Conservation (phyloP, 2,797 vertebrate genomes). For the Mormyrus proboscirostris region DNA sequence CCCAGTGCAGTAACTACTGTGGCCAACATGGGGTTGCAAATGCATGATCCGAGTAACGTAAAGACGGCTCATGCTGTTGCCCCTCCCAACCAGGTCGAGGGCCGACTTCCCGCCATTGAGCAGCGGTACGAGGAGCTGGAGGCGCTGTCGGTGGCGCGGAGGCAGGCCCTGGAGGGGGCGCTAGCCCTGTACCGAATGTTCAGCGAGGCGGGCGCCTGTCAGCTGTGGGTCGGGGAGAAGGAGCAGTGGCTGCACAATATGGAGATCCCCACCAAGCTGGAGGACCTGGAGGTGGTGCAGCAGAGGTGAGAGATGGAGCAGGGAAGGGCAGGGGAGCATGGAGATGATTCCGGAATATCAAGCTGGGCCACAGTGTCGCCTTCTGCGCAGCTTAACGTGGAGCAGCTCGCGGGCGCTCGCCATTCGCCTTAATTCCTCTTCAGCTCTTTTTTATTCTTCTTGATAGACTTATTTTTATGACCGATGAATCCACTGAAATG, state of each 20-base stretch:
- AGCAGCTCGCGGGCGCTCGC: neutral
- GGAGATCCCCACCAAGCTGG: constrained; percentile 80
- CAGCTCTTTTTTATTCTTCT: neutral
- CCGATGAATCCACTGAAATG: neutral
- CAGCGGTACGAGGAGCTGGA: constrained; percentile 72
- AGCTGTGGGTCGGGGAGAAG: constrained; percentile 87
- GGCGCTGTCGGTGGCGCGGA: constrained; percentile 65
- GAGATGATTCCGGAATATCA: neutral
- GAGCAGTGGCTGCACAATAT: constrained; percentile 86
- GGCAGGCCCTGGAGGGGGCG: constrained; percentile 74
- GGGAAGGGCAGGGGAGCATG: neutral
- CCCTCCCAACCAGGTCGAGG: constrained; percentile 57
- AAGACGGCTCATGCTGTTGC: neutral
- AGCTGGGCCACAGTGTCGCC: neutral
- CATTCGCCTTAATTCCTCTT: neutral
- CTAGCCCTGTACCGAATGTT: constrained; percentile 84
- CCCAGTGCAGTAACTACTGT: neutral
- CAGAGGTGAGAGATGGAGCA: constrained; percentile 67
- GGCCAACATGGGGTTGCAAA: neutral
- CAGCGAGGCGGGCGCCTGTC: constrained; percentile 85
- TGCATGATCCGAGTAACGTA: neutral
- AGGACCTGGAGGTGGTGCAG: constrained; percentile 92
- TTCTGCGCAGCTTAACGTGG: neutral
- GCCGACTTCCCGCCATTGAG: constrained; percentile 72
- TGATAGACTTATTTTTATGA: neutral